phyloP scores from a whole-genome alignment of 2,113 vertebrate species.

The Ochotona curzoniae region DNA sequence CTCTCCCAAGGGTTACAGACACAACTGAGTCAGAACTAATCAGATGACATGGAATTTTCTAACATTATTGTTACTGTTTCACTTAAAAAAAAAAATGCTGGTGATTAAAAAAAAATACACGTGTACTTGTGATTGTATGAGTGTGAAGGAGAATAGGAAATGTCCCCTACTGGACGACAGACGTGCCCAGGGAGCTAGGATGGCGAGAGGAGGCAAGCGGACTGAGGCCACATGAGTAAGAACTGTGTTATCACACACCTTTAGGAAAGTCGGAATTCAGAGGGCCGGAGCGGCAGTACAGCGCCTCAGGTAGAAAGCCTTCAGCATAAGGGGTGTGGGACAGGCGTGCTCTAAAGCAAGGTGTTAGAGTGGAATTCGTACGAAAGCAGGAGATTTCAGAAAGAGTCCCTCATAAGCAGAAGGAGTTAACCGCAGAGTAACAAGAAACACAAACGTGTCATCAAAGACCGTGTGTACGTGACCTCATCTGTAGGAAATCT shows the following conservation, averaged over 20 bases:
- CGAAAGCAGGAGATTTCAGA: neutral
- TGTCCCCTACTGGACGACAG: neutral
- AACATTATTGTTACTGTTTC: too few species aligned
- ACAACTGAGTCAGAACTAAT: neutral
- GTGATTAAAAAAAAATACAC: neutral
- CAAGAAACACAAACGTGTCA: neutral
- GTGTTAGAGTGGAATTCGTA: neutral
- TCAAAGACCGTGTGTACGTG: neutral
- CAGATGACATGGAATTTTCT: neutral
- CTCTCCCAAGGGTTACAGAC: neutral
- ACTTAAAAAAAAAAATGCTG: neutral
- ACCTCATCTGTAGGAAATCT: neutral
- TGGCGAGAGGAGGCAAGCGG: neutral
- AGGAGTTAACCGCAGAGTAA: constrained; percentile 3
- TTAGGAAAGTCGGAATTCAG: neutral
- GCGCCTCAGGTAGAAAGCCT: neutral
- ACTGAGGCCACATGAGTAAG: neutral
- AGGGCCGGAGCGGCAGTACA: neutral
- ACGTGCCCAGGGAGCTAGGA: neutral
- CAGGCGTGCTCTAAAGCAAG: neutral
- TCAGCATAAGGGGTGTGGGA: neutral
- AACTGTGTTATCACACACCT: neutral
- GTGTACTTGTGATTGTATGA: neutral
- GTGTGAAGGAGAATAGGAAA: neutral
- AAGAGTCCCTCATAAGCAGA: neutral